Evolutionary conservation across 2,888 invertebrate species (phyloP).

Genomic region (Amphimallon solstitiale): DNA sequence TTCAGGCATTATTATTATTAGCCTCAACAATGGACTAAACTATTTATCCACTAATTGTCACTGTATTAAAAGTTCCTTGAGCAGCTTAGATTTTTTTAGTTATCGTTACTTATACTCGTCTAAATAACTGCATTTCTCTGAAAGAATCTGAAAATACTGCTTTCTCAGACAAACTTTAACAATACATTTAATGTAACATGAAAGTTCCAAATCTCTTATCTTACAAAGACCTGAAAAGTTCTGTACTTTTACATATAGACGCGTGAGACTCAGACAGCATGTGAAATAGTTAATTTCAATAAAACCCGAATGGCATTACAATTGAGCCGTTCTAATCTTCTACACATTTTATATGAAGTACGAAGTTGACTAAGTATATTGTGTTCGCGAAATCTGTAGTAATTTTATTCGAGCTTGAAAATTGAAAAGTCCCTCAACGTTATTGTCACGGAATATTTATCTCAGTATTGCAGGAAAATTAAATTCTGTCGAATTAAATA

Average conservation of each 20-base stretch:
- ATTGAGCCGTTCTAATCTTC: conserved; percentile 31
- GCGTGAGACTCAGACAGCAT: conserved; percentile 10
- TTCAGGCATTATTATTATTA: too few species aligned
- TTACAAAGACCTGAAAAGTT: conserved; percentile 18
- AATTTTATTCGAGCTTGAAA: conserved; percentile 42
- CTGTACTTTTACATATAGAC: conserved; percentile 16
- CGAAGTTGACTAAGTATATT: conserved; percentile 7
- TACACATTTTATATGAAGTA: conserved; percentile 39
- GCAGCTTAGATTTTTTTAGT: too few species aligned
- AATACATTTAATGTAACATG: conserved; percentile 3
- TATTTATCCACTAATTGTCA: too few species aligned
- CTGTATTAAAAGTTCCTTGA: not conserved
- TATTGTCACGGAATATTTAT: conserved; percentile 47
- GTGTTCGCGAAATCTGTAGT: conserved; percentile 14
- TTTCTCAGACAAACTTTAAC: not conserved
- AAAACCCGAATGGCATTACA: conserved; percentile 7
- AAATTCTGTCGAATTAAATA: conserved; percentile 49
- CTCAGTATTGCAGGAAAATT: conserved; percentile 48
- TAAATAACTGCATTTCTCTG: not conserved
- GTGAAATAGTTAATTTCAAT: conserved; percentile 23
- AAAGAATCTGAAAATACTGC: not conserved
- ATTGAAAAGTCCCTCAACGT: conserved; percentile 46
- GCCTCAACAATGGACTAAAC: too few species aligned
- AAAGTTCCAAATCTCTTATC: conserved; percentile 20
- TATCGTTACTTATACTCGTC: too few species aligned